Base-by-base conservation (phyloP, 2,888 invertebrate genomes). In the Cinara cedri region DNA sequence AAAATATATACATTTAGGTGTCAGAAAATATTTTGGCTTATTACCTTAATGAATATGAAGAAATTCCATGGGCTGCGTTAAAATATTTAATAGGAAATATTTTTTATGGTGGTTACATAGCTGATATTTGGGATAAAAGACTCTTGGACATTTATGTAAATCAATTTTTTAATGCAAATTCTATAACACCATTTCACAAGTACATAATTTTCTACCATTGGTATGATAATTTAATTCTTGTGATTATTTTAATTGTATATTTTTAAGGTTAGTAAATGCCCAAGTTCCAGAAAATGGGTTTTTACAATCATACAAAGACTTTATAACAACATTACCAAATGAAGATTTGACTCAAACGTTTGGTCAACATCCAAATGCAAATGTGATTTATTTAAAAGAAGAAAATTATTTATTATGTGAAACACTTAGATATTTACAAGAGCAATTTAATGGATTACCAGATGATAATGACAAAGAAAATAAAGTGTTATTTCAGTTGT, bases 331-430 rank as follows among this genome's bases (percentile, higher is more conserved):
- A 10, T 86, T 95, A 83, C 96, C 96, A 1, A 89, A 87, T 71
- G 87, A 90, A 76, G 96, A 96, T 85, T 90, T 91, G 82, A 95
- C 96, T 0, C 95, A 95, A 87, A 93, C 92, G 0, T 93, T 96
- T 83, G 96, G 96, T 0, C 95, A 96, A 84, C 95, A 96, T 86
- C 90, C 93, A 1, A 95, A 96, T 83, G 95, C 95, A 0, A 95
- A 96, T 85, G 94, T 96, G 82, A 90, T 93, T 6, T 94, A 93
- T 0, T 89, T 93, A 68, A 94, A 95, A 51, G 91, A 91, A 84
- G 95, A 95, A 84, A 91, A 93, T 0, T 86, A 91, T 82, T 88
- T 89, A 81, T 88, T 95, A 85, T 94, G 94, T 84, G 90, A 91
- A 78, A 94, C 94, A 0, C 86, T 96, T 55, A 90, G 94, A 85